Base-by-base conservation (phyloP, 1,140 invertebrate species). In the Drosophila nikananu region DNA sequence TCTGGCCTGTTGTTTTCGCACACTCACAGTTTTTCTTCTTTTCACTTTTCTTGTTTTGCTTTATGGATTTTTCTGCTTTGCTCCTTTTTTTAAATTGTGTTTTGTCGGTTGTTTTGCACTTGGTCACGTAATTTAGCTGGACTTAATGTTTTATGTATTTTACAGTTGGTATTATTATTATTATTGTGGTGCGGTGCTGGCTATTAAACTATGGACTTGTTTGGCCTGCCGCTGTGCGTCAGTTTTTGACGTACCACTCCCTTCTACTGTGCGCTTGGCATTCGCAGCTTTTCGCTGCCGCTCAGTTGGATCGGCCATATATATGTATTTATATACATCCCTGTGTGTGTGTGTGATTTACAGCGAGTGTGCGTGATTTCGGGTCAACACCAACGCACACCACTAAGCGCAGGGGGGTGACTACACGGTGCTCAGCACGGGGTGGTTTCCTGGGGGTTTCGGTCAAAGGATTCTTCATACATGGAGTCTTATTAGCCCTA, bases 181-280 rank as follows among this genome's bases (percentile, higher is more conserved):
- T 67, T 71, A 60, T 73, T 73, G 37, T 48, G 55, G 71, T 61
- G 71, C 66, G 67, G 67, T 57, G 64, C 59, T 67, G 64, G 39
- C 63, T 73, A 66, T 75, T 58, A 59, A 80, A 80, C 81, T 89
- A 87, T 86, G 83, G 83, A 86, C 83, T 77, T 71, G 67, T 82
- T 89, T 84, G 67, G 71, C 78, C 80, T 91, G 80, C 80, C 80
- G 92, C 91, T 92, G 92, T 93, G 92, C 92, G 92, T 93, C 92
- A 93, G 92, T 92, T 93, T 92, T 93, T 92, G 91, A 93, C 92
- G 91, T 93, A 93, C 92, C 92, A 93, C 92, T 93, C 92, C 92
- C 92, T 93, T 84, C 71, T 86, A 78, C 80, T 82, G 80, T 77
- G 83, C 83, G 79, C 83, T 86, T 82, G 70, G 83, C 81, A 65